Evolutionary conservation across 1,140 invertebrate species (phyloP).

Genomic region (Adelges cooleyi): DNA sequence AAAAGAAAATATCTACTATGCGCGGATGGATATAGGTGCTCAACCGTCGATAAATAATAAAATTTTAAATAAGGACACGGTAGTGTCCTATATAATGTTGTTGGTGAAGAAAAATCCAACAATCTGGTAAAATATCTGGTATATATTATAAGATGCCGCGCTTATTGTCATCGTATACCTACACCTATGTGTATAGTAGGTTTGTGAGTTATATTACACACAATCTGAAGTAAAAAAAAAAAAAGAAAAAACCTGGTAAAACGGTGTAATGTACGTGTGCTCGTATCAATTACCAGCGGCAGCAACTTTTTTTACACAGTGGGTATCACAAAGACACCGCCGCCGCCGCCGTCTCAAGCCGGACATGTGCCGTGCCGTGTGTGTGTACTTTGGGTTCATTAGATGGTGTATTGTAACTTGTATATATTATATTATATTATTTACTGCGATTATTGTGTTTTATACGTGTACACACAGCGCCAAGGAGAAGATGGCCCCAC

Average conservation of each 20-base stretch:
- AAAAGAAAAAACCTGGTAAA: background rate
- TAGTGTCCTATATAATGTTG: too few relatives aligned
- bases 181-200: too few relatives aligned
- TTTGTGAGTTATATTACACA: too few relatives aligned
- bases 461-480: background rate
- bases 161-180: too few relatives aligned
- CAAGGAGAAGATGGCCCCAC: slow-evolving; percentile 8
- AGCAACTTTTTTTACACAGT: background rate
- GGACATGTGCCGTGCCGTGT: background rate
- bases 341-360: background rate
- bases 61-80: too few relatives aligned
- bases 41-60: too few relatives aligned
- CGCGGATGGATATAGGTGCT: too few relatives aligned
- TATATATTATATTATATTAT: background rate
- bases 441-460: background rate
- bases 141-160: too few relatives aligned
- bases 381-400: slow-evolving; percentile 23
- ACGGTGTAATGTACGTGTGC: background rate
- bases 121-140: too few relatives aligned
- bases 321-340: slow-evolving; percentile 7
- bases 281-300: background rate
- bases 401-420: background rate
- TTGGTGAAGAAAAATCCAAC: too few relatives aligned
- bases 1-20: too few relatives aligned
- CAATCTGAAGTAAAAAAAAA: too few relatives aligned